These are phyloP conservation scores for Lasius platythorax DNA, from an alignment of 2,888 invertebrate genomes.

Conservation along the genomic window DNA sequence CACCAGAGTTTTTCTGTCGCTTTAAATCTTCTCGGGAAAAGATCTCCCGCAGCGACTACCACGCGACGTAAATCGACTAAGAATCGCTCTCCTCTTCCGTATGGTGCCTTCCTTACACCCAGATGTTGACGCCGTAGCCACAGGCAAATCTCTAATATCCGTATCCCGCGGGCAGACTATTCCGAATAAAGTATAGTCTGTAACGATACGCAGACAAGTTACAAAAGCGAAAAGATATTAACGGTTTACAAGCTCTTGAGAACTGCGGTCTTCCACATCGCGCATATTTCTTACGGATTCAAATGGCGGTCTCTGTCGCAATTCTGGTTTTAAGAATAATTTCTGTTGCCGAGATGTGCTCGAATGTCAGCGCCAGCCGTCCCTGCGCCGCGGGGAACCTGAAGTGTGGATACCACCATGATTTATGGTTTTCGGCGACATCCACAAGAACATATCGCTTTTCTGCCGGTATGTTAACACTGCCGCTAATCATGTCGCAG, in stretches of 20 bases:
- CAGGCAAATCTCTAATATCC: conserved; percentile 25
- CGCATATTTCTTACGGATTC: conserved; percentile 32
- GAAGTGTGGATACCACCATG: conserved; percentile 34
- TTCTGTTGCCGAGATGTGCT: conserved; percentile 74
- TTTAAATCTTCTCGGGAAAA: conserved; percentile 33
- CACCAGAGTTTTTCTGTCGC: conserved; percentile 4
- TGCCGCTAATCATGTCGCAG: conserved; percentile 27
- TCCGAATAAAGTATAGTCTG: conserved; percentile 11
- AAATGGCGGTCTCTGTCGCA: conserved; percentile 6
- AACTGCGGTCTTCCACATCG: conserved; percentile 19
- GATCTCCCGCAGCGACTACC: conserved; percentile 27
- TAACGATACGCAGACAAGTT: background rate
- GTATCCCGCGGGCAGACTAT: conserved; percentile 11
- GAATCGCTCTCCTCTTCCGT: conserved; percentile 26
- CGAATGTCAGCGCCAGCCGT: conserved; percentile 71
- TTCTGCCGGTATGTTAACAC: conserved; percentile 13
- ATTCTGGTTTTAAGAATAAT: conserved; percentile 56
- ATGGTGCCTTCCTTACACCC: background rate
- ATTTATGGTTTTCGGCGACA: conserved; percentile 38
- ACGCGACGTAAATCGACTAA: conserved; percentile 27
- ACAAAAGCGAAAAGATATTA: conserved; percentile 33
- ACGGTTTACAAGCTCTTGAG: conserved; percentile 19
- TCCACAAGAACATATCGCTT: background rate
- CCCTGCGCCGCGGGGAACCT: conserved; percentile 71
- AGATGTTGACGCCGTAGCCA: background rate